Evolutionary conservation across 2,113 vertebrate genomes (phyloP), one percentile per base, ranked within the genome.

Genomic region (Odocoileus hemionus): DNA sequence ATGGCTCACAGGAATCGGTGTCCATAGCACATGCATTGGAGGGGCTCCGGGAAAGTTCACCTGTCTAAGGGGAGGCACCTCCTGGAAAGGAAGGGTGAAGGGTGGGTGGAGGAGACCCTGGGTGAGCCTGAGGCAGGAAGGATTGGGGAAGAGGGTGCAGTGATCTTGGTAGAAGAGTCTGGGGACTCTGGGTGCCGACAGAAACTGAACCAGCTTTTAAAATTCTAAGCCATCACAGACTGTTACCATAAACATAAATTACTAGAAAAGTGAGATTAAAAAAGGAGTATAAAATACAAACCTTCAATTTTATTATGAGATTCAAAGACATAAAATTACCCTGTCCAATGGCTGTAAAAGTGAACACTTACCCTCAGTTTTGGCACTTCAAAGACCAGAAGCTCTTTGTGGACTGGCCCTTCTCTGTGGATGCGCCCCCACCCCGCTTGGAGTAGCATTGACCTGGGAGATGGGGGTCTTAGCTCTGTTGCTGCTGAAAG

Each of bases 251-350:
- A 70, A 85, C 60, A 54, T 25, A 86, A 91, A n/a, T 43, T 33
- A 33, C 26, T 95, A 79, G 58, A 33, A 94, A 92, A 94, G 33
- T 85, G 33, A 91, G 79, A 86, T 10, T 43, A 67, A 50, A 11
- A 60, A 78, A 12, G 21, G 39, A 45, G 33, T 88, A 5, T 9
- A 57, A 52, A 94, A 79, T 74, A 57, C 7, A 79, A 45, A 17
- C 2, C 17, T n/a, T 33, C 43, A 17, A 23, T 92, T 97, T 92
- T 95, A 82, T 50, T 79, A 89, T 39, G 89, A 76, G 67, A 89
- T 58, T 89, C n/a, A 52, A 45, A 94, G 60, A 26, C 30, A 30
- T 90, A 28, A n/a, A 47, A 88, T 91, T 52, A 76, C 16, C 23
- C 30, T 92, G 50, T 64, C 55, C 80, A 8, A 16, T 78, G 76